These are phyloP conservation scores for Drosophila emarginata DNA, from an alignment of 2,888 invertebrate genomes.

Conservation along the genomic window DNA sequence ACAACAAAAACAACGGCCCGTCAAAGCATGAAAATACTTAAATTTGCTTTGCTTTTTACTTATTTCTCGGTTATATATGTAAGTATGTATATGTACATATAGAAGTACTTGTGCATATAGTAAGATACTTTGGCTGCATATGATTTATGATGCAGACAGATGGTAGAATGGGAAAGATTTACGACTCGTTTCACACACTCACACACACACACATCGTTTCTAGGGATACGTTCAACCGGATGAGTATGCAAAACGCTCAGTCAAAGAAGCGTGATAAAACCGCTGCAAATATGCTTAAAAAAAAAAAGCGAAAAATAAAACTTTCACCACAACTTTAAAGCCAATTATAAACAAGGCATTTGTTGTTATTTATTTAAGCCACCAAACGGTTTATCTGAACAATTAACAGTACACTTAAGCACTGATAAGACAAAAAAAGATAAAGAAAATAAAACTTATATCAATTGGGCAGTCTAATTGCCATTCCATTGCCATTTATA, in stretches of 20 bases:
- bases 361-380: constrained; percentile 35
- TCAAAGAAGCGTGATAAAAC: constrained; percentile 3
- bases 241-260: constrained; percentile 56
- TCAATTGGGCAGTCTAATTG: constrained; percentile 65
- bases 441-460: constrained; percentile 12
- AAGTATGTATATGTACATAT: neutral
- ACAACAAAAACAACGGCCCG: constrained; percentile 23
- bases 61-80: constrained; percentile 32
- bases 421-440: constrained; percentile 28
- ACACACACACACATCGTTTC: neutral
- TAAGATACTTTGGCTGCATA: constrained; percentile 64
- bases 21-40: constrained; percentile 54
- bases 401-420: constrained; percentile 33
- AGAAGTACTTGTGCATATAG: neutral
- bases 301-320: constrained; percentile 12
- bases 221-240: constrained; percentile 21
- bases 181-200: constrained; percentile 61
- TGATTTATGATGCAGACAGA: constrained; percentile 69
- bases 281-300: constrained; percentile 29
- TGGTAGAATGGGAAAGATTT: constrained; percentile 56
- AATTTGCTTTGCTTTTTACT: constrained; percentile 44
- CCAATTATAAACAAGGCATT: constrained; percentile 51
- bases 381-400: constrained; percentile 31
- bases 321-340: constrained; percentile 59
- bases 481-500: constrained; percentile 14